These are phyloP conservation scores for Hephaestus fuliginosus DNA, from an alignment of 2,797 vertebrate species.

Conservation along the genomic window DNA sequence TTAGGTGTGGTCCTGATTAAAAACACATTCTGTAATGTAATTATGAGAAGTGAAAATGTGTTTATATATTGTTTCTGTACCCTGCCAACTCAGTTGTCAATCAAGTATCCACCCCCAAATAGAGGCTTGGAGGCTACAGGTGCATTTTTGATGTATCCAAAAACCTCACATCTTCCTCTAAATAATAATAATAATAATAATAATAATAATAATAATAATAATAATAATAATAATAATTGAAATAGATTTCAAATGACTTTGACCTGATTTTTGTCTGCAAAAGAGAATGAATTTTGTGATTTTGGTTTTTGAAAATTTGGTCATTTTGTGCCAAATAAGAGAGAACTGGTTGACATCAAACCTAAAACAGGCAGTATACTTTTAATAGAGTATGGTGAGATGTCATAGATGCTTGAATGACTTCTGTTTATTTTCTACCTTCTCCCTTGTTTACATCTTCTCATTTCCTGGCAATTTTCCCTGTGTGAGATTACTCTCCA, in stretches of 20 bases:
- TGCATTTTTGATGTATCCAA: neutral
- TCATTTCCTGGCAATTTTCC: constrained; percentile 83
- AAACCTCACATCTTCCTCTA: neutral
- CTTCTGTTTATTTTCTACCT: constrained; percentile 80
- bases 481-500: constrained; percentile 77
- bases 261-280: constrained; percentile 1
- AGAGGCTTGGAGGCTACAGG: neutral
- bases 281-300: neutral
- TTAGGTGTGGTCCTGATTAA: neutral
- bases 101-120: neutral
- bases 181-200: neutral
- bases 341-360: constrained; percentile 39
- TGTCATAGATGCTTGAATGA: constrained; percentile 73
- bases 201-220: no score
- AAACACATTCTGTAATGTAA: no score
- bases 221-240: neutral
- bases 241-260: neutral
- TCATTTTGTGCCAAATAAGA: constrained; percentile 31
- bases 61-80: neutral
- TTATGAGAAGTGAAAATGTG: neutral
- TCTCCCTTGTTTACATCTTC: constrained; percentile 79
- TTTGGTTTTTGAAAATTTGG: neutral
- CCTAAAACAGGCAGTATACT: constrained; percentile 49
- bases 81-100: neutral
- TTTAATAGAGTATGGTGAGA: constrained; percentile 73